phyloP scores from a whole-genome alignment of 2,888 invertebrate genomes.

The Sabatieria punctata region DNA sequence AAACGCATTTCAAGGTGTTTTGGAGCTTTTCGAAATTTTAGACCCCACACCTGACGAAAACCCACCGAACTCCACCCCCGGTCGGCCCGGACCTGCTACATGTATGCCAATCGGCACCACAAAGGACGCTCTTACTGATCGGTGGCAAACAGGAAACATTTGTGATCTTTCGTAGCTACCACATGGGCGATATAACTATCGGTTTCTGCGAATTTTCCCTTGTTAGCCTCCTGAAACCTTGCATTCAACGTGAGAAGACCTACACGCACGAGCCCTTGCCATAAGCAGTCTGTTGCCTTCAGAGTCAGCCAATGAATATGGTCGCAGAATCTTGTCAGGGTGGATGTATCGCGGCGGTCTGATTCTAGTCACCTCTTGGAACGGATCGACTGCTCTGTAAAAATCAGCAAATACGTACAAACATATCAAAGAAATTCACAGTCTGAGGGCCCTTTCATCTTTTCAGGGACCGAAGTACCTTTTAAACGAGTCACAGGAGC shows the following conservation, averaged over 20 bases:
- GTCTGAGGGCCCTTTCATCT: too few species aligned
- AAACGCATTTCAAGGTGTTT: too few species aligned
- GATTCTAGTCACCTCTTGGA: slow-evolving; percentile 40
- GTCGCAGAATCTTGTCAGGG: slow-evolving; percentile 63
- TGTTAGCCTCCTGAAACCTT: slow-evolving; percentile 50
- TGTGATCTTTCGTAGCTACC: slow-evolving; percentile 17
- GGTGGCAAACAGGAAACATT: slow-evolving; percentile 26
- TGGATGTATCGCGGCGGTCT: slow-evolving; percentile 70
- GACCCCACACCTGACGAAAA: too few species aligned
- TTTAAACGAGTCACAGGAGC: slow-evolving; percentile 85
- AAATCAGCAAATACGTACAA: too few species aligned
- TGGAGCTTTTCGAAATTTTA: too few species aligned
- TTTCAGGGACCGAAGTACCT: too few species aligned
- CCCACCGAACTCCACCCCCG: too few species aligned
- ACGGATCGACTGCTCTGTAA: slow-evolving; percentile 32
- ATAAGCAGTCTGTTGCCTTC: slow-evolving; percentile 67
- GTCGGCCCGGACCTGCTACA: too few species aligned
- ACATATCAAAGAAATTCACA: too few species aligned
- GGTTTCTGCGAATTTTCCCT: slow-evolving; percentile 57
- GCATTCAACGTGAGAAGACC: too few species aligned
- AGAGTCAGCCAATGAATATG: slow-evolving; percentile 63
- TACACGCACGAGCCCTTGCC: slow-evolving; percentile 40
- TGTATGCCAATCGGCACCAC: too few species aligned
- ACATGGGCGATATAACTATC: slow-evolving; percentile 61
- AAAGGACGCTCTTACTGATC: slow-evolving; percentile 49